Evolutionary conservation across 37 sponge, comb jelly and placozoan genomes (phyloP).

Genomic region (Agelas oroides): DNA sequence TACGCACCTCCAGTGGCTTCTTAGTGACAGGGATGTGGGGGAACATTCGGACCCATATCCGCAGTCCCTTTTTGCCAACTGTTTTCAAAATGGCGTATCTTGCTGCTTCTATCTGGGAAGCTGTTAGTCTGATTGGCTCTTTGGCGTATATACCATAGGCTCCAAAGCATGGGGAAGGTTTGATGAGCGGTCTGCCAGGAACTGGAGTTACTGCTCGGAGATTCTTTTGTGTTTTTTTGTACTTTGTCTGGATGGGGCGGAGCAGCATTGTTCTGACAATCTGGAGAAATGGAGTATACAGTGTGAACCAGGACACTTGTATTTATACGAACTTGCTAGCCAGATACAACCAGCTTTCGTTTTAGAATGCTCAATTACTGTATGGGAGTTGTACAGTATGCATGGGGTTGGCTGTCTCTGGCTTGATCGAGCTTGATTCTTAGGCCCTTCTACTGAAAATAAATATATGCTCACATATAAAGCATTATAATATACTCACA

Average conservation of each 20-base stretch:
- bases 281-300: neutral
- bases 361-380: no score
- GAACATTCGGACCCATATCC: constrained; percentile 52
- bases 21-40: constrained; percentile 88
- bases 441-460: no score
- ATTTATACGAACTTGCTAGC: no score
- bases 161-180: constrained; percentile 33
- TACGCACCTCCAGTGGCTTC: constrained; percentile 83
- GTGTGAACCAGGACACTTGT: no score
- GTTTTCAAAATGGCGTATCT: constrained; percentile 59
- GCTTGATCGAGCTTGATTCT: no score
- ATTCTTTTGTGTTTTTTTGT: constrained; percentile 62
- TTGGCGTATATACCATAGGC: constrained; percentile 60
- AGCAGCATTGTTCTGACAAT: no score
- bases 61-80: constrained; percentile 51
- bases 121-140: constrained; percentile 51
- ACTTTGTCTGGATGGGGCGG: constrained; percentile 59
- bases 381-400: no score
- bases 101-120: constrained; percentile 68
- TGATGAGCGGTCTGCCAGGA: neutral
- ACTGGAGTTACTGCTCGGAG: constrained; percentile 46
- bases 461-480: no score
- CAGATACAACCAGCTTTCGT: no score
- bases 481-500: no score
- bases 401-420: no score